These are phyloP conservation scores for Diabrotica undecimpunctata DNA, from an alignment of 1,140 invertebrate genomes.

Conservation along the genomic window DNA sequence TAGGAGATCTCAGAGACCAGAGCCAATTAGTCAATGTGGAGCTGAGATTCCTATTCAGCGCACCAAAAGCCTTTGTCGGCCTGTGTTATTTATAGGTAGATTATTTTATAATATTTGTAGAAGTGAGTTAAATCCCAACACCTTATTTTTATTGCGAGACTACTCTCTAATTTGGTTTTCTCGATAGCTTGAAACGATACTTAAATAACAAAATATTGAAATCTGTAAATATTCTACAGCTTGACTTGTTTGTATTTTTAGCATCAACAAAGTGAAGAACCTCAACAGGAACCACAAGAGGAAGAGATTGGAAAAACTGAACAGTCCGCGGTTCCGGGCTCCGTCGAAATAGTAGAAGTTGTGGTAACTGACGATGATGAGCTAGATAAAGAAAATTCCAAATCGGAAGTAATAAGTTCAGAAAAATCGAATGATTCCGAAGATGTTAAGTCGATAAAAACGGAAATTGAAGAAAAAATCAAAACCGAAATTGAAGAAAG, in stretches of 20 bases:
- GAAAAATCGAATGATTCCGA: conserved; percentile 21
- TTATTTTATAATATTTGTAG: too few species aligned
- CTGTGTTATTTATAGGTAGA: too few species aligned
- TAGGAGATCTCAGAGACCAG: too few species aligned
- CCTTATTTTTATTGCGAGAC: too few species aligned
- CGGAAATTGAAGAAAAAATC: conserved; percentile 27
- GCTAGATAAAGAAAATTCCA: conserved; percentile 43
- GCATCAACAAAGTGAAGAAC: neutral
- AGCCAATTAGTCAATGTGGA: too few species aligned
- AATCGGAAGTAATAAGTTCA: conserved; percentile 39
- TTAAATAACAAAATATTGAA: too few species aligned
- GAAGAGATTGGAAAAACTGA: conserved; percentile 16
- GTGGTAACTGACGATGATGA: conserved; percentile 42
- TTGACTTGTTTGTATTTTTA: neutral
- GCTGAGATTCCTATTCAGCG: too few species aligned
- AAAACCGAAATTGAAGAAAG: conserved; percentile 18
- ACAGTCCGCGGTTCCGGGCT: conserved; percentile 21
- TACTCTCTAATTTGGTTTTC: too few species aligned
- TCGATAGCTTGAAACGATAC: too few species aligned
- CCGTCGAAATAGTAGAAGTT: conserved; percentile 41
- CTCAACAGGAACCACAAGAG: conserved; percentile 6
- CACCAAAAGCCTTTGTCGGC: too few species aligned
- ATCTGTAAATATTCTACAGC: too few species aligned
- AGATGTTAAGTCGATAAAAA: conserved; percentile 27
- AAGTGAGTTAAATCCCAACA: too few species aligned